phyloP scores from a whole-genome alignment of 2,797 vertebrate genomes.

The Peromyscus melanophrys region DNA sequence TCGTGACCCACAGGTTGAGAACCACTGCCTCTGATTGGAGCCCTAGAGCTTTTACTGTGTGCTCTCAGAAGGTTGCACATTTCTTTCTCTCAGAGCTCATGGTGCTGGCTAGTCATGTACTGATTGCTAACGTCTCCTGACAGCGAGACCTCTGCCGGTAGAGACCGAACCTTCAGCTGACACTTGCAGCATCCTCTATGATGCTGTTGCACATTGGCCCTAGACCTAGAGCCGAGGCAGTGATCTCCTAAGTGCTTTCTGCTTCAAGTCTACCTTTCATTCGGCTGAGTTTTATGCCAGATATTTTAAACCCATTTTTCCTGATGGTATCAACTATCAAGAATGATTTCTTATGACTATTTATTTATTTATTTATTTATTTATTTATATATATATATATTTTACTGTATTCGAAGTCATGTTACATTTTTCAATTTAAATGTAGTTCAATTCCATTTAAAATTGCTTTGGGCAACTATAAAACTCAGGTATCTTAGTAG shows the following conservation, averaged over 20 bases:
- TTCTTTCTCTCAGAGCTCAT: not conserved
- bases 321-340: conserved; percentile 40
- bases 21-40: not conserved
- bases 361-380: too few species aligned
- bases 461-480: conserved; percentile 7
- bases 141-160: not conserved
- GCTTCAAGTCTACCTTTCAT: conserved; percentile 50
- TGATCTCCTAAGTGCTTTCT: not conserved
- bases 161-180: not conserved
- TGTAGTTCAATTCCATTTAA: conserved; percentile 41
- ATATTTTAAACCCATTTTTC: not conserved
- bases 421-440: conserved; percentile 50
- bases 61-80: not conserved
- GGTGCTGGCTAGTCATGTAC: not conserved
- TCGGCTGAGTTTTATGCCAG: not conserved
- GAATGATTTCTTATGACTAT: not conserved
- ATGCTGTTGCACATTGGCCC: not conserved
- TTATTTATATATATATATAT: too few species aligned
- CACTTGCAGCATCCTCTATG: not conserved
- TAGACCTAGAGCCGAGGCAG: not conserved
- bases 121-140: not conserved
- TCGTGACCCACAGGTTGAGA: too few species aligned
- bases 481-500: not conserved
- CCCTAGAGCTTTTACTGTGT: not conserved
- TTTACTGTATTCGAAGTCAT: not conserved